These are phyloP conservation scores for Oryzias celebensis DNA, from an alignment of 2,113 vertebrate species.

Conservation along the genomic window DNA sequence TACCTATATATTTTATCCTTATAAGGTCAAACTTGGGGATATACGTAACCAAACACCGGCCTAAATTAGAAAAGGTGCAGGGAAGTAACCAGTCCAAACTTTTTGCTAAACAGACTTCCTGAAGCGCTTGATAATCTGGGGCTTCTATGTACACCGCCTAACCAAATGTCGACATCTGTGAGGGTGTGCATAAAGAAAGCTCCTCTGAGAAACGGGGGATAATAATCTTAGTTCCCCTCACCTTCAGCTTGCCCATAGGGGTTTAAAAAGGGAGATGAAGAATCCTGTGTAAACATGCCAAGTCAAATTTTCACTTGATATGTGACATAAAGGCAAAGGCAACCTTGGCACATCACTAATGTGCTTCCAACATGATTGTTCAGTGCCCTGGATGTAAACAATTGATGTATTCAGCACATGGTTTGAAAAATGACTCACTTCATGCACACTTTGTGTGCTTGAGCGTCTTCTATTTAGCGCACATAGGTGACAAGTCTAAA, in stretches of 20 bases:
- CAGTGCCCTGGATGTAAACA: constrained; percentile 72
- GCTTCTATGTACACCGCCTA: constrained; percentile 76
- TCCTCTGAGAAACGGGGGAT: constrained; percentile 74
- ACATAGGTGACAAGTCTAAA: constrained; percentile 48
- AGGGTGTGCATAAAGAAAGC: constrained; percentile 76
- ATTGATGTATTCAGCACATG: constrained; percentile 57
- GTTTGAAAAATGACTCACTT: constrained; percentile 46
- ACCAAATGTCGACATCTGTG: constrained; percentile 81
- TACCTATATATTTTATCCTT: constrained; percentile 3
- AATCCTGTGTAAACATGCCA: constrained; percentile 78
- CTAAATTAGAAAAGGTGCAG: constrained; percentile 52
- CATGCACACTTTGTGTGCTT: constrained; percentile 41
- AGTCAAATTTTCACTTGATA: constrained; percentile 74
- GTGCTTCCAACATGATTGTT: constrained; percentile 55
- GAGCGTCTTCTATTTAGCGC: constrained; percentile 39
- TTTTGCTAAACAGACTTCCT: constrained; percentile 72
- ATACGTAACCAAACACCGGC: constrained; percentile 25
- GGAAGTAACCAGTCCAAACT: constrained; percentile 70
- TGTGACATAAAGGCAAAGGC: constrained; percentile 72
- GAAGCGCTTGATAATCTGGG: constrained; percentile 71
- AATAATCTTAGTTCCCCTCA: constrained; percentile 77
- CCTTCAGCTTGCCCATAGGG: constrained; percentile 74
- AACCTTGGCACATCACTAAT: constrained; percentile 64
- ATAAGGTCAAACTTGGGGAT: constrained; percentile 40
- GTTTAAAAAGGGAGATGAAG: constrained; percentile 74